These are phyloP conservation scores for Osmerus mordax DNA, from an alignment of 2,113 vertebrate genomes.

Conservation along the genomic window DNA sequence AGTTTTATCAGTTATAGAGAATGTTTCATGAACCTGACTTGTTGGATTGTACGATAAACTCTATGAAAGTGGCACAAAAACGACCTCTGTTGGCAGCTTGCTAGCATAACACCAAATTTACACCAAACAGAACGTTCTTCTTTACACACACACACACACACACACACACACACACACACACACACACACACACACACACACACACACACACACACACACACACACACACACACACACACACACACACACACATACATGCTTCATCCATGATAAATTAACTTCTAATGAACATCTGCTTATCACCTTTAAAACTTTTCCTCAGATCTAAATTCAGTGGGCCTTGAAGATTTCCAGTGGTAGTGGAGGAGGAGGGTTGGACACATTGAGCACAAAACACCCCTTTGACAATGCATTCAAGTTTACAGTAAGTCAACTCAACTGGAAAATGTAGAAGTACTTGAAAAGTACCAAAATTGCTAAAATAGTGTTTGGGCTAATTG, in stretches of 20 bases:
- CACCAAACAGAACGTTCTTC: neutral
- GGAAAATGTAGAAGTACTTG: conserved; percentile 26
- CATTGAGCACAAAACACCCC: neutral
- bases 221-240: conserved; percentile 21
- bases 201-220: conserved; percentile 22
- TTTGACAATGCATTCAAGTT: conserved; percentile 1
- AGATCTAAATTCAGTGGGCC: no score
- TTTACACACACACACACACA: conserved; percentile 18
- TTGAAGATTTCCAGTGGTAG: no score
- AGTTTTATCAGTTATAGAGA: no score
- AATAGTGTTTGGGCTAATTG: conserved; percentile 25
- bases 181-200: conserved; percentile 19
- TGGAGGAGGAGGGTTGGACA: neutral
- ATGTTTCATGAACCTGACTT: no score
- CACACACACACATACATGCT: conserved; percentile 23
- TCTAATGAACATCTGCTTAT: conserved; percentile 29
- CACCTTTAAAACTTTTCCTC: no score
- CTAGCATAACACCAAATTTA: conserved; percentile 39
- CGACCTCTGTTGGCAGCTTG: conserved; percentile 56
- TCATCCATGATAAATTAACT: conserved; percentile 46
- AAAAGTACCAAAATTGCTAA: conserved; percentile 27
- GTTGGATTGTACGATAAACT: neutral
- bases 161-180: conserved; percentile 24
- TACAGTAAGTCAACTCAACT: conserved; percentile 27
- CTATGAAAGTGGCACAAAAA: conserved; percentile 36